Conservation (phyloP, 2,888 invertebrate genomes). For the Coelopa pilipes region DNA sequence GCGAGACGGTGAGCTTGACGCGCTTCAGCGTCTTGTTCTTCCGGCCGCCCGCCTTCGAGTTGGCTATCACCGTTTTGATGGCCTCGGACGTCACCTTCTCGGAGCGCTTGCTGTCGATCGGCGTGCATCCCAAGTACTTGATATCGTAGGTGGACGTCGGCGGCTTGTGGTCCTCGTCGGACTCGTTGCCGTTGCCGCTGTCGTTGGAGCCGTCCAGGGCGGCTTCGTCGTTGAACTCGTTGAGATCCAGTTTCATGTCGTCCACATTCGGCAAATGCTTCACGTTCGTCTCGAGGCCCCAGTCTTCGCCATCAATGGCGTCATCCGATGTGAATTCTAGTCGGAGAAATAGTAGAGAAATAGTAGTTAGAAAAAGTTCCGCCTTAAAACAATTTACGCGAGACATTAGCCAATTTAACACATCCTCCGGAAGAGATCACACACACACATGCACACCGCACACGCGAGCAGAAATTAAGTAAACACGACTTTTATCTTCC, state of each 20-base stretch:
- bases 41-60: slow-evolving; percentile 70
- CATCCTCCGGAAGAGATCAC: no score
- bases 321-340: slow-evolving; percentile 50
- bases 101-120: slow-evolving; percentile 53
- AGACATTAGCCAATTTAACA: no score
- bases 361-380: not conserved
- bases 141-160: slow-evolving; percentile 50
- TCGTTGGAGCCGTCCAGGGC: slow-evolving; percentile 37
- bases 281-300: slow-evolving; percentile 44
- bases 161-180: slow-evolving; percentile 44
- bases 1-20: slow-evolving; percentile 79
- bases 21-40: slow-evolving; percentile 71
- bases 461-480: no score
- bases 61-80: slow-evolving; percentile 81
- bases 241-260: slow-evolving; percentile 43
- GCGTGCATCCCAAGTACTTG: slow-evolving; percentile 58
- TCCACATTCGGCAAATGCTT: slow-evolving; percentile 33
- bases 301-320: slow-evolving; percentile 48
- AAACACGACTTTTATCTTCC: no score
- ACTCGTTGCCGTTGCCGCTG: slow-evolving; percentile 44
- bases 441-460: no score
- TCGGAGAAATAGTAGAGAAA: slow-evolving; percentile 11
- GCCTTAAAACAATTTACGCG: no score
- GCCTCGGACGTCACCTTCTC: slow-evolving; percentile 78
- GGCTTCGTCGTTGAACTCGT: slow-evolving; percentile 18